Conservation (phyloP, 2,888 invertebrate species). For the Luperina nickerlii region DNA sequence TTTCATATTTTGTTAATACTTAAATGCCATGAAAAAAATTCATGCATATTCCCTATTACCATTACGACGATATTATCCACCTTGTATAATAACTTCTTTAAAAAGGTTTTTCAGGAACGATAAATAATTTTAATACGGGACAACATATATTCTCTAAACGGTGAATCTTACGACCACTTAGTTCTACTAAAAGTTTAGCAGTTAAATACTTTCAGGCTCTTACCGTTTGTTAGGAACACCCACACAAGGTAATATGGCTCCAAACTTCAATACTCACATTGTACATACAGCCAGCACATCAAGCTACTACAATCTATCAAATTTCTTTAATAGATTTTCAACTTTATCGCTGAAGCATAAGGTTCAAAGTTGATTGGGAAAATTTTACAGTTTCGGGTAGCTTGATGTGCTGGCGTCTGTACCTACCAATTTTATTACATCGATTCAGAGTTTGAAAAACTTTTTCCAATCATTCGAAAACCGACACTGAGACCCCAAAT, state of each 20-base stretch:
- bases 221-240: neutral
- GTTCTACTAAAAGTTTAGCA: slow-evolving; percentile 35
- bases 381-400: too few relatives aligned
- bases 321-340: too few relatives aligned
- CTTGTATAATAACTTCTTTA: neutral
- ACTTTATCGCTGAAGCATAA: too few relatives aligned
- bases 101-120: neutral
- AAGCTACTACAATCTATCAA: too few relatives aligned
- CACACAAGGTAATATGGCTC: slow-evolving; percentile 25
- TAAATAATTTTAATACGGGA: neutral
- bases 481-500: slow-evolving; percentile 1
- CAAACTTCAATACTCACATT: slow-evolving; percentile 34
- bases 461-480: slow-evolving; percentile 23
- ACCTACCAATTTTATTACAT: slow-evolving; percentile 32
- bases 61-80: neutral
- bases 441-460: slow-evolving; percentile 28
- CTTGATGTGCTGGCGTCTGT: too few relatives aligned
- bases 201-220: slow-evolving; percentile 33
- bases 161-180: slow-evolving; percentile 3
- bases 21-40: too few relatives aligned
- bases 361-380: too few relatives aligned
- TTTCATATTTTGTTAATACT: too few relatives aligned
- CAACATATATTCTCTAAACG: slow-evolving; percentile 2
- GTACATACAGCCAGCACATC: neutral
- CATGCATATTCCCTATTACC: too few relatives aligned